Evolutionary conservation across 2,888 invertebrate species (phyloP), one percentile per base, ranked within the genome.

Genomic region (Lagria hirta): DNA sequence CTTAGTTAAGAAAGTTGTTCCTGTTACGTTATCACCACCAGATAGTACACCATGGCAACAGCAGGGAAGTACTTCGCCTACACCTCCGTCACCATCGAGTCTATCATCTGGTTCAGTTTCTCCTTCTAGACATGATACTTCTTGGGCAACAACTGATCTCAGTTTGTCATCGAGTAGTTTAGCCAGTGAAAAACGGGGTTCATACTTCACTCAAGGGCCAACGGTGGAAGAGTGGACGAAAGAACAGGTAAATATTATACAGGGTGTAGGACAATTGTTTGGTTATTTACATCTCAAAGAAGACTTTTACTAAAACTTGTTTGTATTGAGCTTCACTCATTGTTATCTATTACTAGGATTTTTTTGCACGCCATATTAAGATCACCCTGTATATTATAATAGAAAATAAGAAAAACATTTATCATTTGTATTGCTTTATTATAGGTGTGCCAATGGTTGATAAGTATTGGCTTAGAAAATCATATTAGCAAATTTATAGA

Each of bases 391-490:
- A n/a, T n/a, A n/a, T n/a, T n/a, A n/a, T n/a, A n/a, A n/a, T n/a
- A n/a, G n/a, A n/a, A n/a, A n/a, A n/a, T n/a, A n/a, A n/a, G n/a
- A n/a, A n/a, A n/a, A n/a, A n/a, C n/a, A n/a, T n/a, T n/a, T n/a
- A n/a, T n/a, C n/a, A n/a, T n/a, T n/a, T n/a, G n/a, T n/a, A n/a
- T 7, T 21, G 1, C 5, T 26, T 26, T 32, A 49, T 61, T 61
- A 4, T 66, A 94, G 88, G 94, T 96, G 35, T 91, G 90, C 72
- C 91, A 94, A 70, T 96, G 95, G 95, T 76, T 96, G 51, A 75
- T 82, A 57, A 79, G 80, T 12, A 79, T 91, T 53, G 88, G 92
- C 21, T 75, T 96, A 65, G 93, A 94, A 68, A 85, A 89, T 42
- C 88, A 91, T 74, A 86, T 89, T 57, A 81, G 88, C 30, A 88